Conservation (phyloP, 2,113 vertebrate genomes). For the Gymnogyps californianus region DNA sequence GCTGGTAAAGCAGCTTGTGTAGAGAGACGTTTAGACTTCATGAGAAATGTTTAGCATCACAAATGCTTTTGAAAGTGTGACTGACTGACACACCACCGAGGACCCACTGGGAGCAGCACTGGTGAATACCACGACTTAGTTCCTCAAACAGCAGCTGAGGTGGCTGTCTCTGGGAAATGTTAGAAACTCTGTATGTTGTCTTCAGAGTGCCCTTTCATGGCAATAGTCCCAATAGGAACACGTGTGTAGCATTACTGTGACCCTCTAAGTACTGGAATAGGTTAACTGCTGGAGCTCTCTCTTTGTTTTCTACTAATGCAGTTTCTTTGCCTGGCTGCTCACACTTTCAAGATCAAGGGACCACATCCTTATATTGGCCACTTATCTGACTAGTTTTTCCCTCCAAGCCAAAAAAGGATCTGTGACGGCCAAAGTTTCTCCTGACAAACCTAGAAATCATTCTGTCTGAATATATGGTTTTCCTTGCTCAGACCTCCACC, state of each 20-base stretch:
- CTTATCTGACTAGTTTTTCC: background rate
- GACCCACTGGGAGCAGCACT: background rate
- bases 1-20: background rate
- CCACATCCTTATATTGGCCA: background rate
- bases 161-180: background rate
- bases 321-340: conserved; percentile 28
- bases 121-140: background rate
- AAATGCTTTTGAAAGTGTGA: background rate
- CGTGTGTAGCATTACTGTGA: background rate
- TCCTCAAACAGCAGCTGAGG: background rate
- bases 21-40: background rate
- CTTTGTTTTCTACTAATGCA: background rate
- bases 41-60: background rate
- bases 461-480: background rate
- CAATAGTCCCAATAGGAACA: background rate
- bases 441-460: background rate
- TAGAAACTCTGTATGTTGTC: background rate
- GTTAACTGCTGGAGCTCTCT: background rate
- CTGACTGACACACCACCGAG: background rate
- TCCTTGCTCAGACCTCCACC: background rate
- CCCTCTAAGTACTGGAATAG: background rate
- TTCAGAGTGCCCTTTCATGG: background rate
- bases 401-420: background rate
- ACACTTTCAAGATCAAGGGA: background rate
- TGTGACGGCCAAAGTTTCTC: background rate